phyloP scores from a whole-genome alignment of 2,888 invertebrate species.

The Smittia sp. region DNA sequence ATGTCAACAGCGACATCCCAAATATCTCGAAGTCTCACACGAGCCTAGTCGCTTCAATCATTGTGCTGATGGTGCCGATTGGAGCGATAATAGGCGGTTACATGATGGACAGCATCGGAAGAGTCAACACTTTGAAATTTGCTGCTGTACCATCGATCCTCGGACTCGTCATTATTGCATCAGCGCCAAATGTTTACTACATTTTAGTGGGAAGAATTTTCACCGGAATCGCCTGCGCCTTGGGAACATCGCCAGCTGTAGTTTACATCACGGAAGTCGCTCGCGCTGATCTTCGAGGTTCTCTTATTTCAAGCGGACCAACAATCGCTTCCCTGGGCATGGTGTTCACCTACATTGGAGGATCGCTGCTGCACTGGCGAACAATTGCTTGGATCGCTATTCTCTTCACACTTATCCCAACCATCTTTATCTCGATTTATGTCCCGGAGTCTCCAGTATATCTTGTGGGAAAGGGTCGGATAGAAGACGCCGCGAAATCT shows the following conservation, averaged over 20 bases:
- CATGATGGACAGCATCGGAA: constrained; percentile 58
- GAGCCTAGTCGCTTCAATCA: constrained; percentile 56
- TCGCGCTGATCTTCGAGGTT: constrained; percentile 60
- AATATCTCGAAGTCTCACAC: constrained; percentile 44
- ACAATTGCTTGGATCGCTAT: constrained; percentile 58
- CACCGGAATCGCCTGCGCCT: constrained; percentile 58
- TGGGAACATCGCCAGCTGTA: constrained; percentile 60
- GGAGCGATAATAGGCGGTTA: constrained; percentile 58
- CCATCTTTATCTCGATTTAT: constrained; percentile 54
- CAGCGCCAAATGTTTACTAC: constrained; percentile 55
- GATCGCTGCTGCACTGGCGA: constrained; percentile 58
- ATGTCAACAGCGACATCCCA: constrained; percentile 48
- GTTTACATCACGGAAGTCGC: constrained; percentile 64
- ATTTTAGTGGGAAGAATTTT: constrained; percentile 57
- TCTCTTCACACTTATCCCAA: constrained; percentile 56
- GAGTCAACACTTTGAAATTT: constrained; percentile 58
- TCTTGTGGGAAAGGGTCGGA: constrained; percentile 58
- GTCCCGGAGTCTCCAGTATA: constrained; percentile 62
- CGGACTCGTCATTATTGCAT: constrained; percentile 60
- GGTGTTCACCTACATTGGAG: constrained; percentile 58
- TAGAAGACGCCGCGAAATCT: constrained; percentile 57
- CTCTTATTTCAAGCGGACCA: constrained; percentile 59
- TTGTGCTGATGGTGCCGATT: constrained; percentile 58
- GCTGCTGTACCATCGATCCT: constrained; percentile 57
- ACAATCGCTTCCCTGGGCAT: constrained; percentile 61